Evolutionary conservation across 2,797 vertebrate genomes (phyloP).

Genomic region (Centroberyx gerrardi): DNA sequence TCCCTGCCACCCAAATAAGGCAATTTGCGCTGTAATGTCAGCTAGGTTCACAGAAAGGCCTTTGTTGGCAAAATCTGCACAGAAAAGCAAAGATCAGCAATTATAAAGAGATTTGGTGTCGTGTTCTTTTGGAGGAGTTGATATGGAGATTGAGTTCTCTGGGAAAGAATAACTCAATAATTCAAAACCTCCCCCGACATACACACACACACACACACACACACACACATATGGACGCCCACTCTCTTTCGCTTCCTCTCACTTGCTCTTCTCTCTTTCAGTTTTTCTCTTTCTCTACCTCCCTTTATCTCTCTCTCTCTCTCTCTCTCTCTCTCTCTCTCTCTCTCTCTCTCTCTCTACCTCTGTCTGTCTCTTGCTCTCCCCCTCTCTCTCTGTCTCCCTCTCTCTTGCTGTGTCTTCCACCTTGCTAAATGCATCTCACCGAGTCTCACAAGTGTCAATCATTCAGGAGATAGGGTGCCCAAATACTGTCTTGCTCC

Average conservation of each 20-base stretch:
- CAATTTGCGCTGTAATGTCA: conserved; percentile 7
- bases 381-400: background rate
- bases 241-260: background rate
- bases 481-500: background rate
- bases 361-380: background rate
- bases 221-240: background rate
- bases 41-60: conserved; percentile 44
- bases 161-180: conserved; percentile 62
- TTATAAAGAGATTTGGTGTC: conserved; percentile 53
- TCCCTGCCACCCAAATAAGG: conserved; percentile 8
- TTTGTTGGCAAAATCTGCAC: conserved; percentile 57
- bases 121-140: conserved; percentile 52
- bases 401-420: background rate
- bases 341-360: background rate
- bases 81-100: conserved; percentile 71
- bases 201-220: background rate
- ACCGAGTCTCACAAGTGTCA: too few species aligned
- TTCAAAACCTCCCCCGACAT: conserved; percentile 44
- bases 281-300: background rate
- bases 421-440: background rate
- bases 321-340: background rate
- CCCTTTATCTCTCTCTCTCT: conserved; percentile 5
- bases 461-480: too few species aligned
- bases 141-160: conserved; percentile 52
- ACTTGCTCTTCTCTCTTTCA: background rate